A percentile compares a stretch with the other conserved stretches of the same genome.
phyloP scores from a whole-genome alignment of 2,888 invertebrate species.

The Piscicola geometra region DNA sequence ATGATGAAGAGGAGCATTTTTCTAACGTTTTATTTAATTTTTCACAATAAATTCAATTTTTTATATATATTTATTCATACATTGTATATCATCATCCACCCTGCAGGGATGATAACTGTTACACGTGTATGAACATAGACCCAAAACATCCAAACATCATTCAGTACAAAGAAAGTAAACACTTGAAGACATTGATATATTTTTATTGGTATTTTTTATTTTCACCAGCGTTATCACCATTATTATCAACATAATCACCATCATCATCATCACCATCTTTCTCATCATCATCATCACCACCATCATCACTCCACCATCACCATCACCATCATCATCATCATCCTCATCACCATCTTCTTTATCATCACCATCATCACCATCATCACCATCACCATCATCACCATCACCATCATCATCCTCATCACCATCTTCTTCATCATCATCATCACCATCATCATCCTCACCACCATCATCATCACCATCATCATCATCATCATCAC shows the following conservation, averaged over 20 bases:
- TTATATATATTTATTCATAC: neutral
- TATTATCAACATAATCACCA: neutral
- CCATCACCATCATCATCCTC: neutral
- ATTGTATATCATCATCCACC: neutral
- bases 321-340: too few relatives aligned
- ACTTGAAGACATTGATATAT: too few relatives aligned
- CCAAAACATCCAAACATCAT: conserved; percentile 16
- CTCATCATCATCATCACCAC: too few relatives aligned
- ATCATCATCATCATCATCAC: neutral
- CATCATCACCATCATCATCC: neutral
- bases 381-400: conserved; percentile 2
- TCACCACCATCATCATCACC: neutral
- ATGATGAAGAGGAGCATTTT: neutral
- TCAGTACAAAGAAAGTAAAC: conserved; percentile 17
- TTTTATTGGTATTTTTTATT: too few relatives aligned
- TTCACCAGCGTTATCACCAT: neutral
- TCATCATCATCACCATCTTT: too few relatives aligned
- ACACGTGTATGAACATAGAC: conserved; percentile 1
- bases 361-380: neutral
- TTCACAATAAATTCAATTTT: neutral
- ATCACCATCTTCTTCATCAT: neutral
- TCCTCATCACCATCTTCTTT: neutral
- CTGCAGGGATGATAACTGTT: conserved; percentile 13
- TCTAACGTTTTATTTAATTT: neutral
- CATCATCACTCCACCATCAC: too few relatives aligned